Conservation (phyloP, 1,140 invertebrate species). For the Octopus sinensis region DNA sequence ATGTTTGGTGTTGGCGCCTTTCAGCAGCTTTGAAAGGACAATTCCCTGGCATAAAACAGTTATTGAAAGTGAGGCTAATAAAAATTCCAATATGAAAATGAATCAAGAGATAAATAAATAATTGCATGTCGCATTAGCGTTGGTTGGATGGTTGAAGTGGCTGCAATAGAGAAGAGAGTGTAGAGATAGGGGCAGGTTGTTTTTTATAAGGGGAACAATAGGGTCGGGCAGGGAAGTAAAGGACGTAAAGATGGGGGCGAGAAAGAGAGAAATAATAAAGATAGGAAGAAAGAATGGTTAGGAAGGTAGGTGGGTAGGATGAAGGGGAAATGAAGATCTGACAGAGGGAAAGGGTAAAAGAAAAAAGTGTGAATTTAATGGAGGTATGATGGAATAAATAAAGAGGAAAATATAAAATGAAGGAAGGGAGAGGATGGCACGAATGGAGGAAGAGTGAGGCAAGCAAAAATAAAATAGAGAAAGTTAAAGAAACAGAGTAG, state of each 20-base stretch:
- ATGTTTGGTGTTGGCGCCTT: no score
- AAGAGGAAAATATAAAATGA: not conserved
- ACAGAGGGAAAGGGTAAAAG: not conserved
- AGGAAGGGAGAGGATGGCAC: not conserved
- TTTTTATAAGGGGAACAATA: not conserved
- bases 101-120: no score
- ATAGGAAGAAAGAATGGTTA: not conserved
- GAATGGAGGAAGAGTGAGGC: not conserved
- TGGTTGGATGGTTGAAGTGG: not conserved
- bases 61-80: no score
- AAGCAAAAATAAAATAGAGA: not conserved
- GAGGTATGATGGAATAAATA: not conserved
- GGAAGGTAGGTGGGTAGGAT: not conserved
- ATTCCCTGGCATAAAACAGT: no score
- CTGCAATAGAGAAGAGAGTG: not conserved
- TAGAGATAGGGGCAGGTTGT: not conserved
- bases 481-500: not conserved
- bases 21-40: no score
- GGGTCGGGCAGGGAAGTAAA: not conserved
- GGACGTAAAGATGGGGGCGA: not conserved
- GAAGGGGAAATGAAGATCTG: not conserved
- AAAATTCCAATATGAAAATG: no score
- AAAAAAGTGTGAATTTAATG: not conserved
- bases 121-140: no score
- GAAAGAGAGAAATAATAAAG: not conserved